Evolutionary conservation across 2,113 vertebrate genomes (phyloP).

Genomic region (Morone saxatilis): DNA sequence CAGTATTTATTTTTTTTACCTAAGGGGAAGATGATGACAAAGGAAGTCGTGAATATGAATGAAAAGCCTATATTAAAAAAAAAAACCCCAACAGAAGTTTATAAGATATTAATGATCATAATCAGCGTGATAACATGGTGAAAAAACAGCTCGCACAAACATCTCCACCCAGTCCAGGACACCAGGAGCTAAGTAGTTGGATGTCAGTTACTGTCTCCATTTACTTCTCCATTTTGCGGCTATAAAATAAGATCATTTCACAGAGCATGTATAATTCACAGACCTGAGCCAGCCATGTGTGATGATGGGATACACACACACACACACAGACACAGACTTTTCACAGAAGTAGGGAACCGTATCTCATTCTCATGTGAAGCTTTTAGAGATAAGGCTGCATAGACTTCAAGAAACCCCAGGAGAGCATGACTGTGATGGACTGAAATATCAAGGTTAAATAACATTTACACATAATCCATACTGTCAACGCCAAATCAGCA

Average conservation of each 20-base stretch:
- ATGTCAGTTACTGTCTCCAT: slow-evolving; percentile 74
- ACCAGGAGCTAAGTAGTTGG: slow-evolving; percentile 60
- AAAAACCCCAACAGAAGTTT: slow-evolving; percentile 10
- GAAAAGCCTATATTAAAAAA: background rate
- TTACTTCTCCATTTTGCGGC: slow-evolving; percentile 75
- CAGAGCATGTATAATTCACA: slow-evolving; percentile 85
- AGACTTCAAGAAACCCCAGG: slow-evolving; percentile 40
- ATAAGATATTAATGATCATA: slow-evolving; percentile 6
- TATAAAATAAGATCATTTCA: slow-evolving; percentile 85
- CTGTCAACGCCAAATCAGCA: slow-evolving; percentile 46
- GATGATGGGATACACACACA: slow-evolving; percentile 70
- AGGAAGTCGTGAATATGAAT: slow-evolving; percentile 1
- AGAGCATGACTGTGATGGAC: slow-evolving; percentile 19
- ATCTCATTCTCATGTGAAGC: slow-evolving; percentile 67
- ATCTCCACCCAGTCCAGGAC: slow-evolving; percentile 65
- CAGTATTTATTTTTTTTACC: background rate
- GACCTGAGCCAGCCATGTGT: slow-evolving; percentile 79
- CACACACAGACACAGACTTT: slow-evolving; percentile 54
- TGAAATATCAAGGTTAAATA: slow-evolving; percentile 60
- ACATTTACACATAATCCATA: slow-evolving; percentile 59
- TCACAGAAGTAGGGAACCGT: slow-evolving; percentile 64
- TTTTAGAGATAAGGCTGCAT: slow-evolving; percentile 61
- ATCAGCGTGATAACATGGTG: slow-evolving; percentile 16
- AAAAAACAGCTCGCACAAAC: slow-evolving; percentile 40
- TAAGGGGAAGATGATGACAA: background rate